phyloP scores from a whole-genome alignment of 2,888 invertebrate species.

The Rambutsinella grinnellia region DNA sequence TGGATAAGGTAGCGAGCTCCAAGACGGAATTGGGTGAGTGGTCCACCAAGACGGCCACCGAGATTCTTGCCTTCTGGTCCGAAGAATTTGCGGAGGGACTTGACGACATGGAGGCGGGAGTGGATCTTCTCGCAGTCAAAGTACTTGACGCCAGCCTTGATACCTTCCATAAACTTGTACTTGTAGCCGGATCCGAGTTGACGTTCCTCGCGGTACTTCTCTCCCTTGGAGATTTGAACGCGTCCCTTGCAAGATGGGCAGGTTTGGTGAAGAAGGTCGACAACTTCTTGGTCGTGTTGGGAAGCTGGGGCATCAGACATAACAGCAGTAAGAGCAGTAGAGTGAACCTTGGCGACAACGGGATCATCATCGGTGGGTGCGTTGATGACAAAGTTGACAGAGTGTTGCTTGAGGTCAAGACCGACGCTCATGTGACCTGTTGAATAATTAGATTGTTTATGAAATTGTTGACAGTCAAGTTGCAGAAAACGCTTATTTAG shows the following conservation, averaged over 20 bases:
- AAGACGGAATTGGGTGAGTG: slow-evolving; percentile 60
- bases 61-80: slow-evolving; percentile 65
- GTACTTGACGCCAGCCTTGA: slow-evolving; percentile 63
- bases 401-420: slow-evolving; percentile 60
- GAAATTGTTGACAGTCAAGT: too few relatives aligned
- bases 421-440: slow-evolving; percentile 59
- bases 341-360: slow-evolving; percentile 58
- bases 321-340: slow-evolving; percentile 59
- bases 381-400: slow-evolving; percentile 57
- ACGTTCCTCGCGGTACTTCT: slow-evolving; percentile 60
- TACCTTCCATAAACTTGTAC: slow-evolving; percentile 63
- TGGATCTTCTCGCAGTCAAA: slow-evolving; percentile 65
- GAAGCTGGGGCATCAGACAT: slow-evolving; percentile 52
- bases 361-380: slow-evolving; percentile 64
- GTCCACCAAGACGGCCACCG: slow-evolving; percentile 59
- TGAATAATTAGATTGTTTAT: too few relatives aligned
- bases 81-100: slow-evolving; percentile 62
- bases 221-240: slow-evolving; percentile 63
- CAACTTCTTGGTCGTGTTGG: slow-evolving; percentile 55
- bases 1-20: slow-evolving; percentile 60
- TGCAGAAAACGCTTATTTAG: too few relatives aligned
- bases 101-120: slow-evolving; percentile 60
- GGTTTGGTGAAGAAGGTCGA: slow-evolving; percentile 60
- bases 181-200: slow-evolving; percentile 63
- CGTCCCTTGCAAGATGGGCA: slow-evolving; percentile 60